Percentiles rank a stretch among this genome's conserved stretches.
Conservation (phyloP, 2,888 invertebrate species). For the Syritta pipiens region DNA sequence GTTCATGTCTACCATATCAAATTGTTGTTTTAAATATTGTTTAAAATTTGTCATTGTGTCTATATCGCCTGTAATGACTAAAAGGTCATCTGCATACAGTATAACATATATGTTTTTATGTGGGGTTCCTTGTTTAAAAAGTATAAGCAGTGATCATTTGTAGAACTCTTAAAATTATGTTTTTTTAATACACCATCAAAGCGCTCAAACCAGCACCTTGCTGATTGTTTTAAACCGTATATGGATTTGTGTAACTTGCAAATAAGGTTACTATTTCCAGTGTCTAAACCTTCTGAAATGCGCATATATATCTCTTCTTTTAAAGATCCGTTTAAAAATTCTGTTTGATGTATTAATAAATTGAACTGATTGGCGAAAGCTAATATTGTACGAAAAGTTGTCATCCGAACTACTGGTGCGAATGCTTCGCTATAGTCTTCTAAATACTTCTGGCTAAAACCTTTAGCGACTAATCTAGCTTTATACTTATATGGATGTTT, state of each 20-base stretch:
- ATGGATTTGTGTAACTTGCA: slow-evolving; percentile 43
- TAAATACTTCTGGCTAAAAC: slow-evolving; percentile 59
- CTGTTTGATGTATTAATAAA: slow-evolving; percentile 56
- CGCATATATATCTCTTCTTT: background rate
- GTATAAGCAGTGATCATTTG: slow-evolving; percentile 62
- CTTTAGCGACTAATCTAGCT: slow-evolving; percentile 56
- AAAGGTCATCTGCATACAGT: slow-evolving; percentile 69
- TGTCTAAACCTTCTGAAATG: background rate
- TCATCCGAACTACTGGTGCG: slow-evolving; percentile 63
- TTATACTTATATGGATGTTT: slow-evolving; percentile 39
- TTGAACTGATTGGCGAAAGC: slow-evolving; percentile 52
- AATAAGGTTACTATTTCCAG: slow-evolving; percentile 7
- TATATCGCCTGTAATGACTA: slow-evolving; percentile 5
- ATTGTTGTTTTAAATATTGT: slow-evolving; percentile 54
- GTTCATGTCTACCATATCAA: background rate
- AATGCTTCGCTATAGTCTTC: slow-evolving; percentile 60
- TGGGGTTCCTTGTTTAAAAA: slow-evolving; percentile 8
- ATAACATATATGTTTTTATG: slow-evolving; percentile 62
- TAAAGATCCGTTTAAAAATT: slow-evolving; percentile 52
- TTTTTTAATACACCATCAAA: slow-evolving; percentile 39
- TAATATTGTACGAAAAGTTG: slow-evolving; percentile 57
- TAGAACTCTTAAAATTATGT: slow-evolving; percentile 32
- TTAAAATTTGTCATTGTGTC: slow-evolving; percentile 57
- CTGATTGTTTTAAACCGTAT: no score
- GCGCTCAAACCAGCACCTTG: slow-evolving; percentile 37